These are phyloP conservation scores for Eulithis testata DNA, from an alignment of 2,888 invertebrate genomes.

Conservation along the genomic window DNA sequence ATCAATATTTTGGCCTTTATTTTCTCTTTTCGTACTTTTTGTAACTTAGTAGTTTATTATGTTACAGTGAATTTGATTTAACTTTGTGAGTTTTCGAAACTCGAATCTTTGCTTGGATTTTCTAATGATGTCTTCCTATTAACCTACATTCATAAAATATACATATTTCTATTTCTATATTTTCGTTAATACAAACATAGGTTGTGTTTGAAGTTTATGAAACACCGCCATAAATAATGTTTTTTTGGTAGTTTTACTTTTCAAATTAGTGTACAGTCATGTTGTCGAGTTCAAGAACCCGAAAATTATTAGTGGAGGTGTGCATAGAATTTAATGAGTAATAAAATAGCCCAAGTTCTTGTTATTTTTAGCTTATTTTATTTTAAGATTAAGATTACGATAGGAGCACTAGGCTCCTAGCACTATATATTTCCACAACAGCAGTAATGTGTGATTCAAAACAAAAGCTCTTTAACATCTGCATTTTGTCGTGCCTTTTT, in stretches of 20 bases:
- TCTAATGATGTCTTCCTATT: slow-evolving; percentile 1
- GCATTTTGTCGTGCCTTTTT: slow-evolving; percentile 17
- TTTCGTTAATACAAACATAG: neutral
- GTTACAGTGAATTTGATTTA: no score
- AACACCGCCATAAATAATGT: slow-evolving; percentile 14
- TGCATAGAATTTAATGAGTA: neutral
- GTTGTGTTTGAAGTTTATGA: slow-evolving; percentile 6
- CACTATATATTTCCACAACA: no score
- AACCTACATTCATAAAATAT: slow-evolving; percentile 5
- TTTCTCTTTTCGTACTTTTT: neutral
- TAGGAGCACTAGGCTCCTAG: no score
- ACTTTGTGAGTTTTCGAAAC: no score
- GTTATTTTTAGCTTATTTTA: no score
- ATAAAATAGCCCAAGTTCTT: no score
- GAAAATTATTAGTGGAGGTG: neutral
- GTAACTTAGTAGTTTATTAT: neutral
- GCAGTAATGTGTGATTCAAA: neutral
- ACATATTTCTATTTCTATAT: slow-evolving; percentile 10
- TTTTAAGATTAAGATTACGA: no score
- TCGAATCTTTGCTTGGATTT: no score
- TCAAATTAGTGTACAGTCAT: slow-evolving; percentile 8
- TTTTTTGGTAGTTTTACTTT: slow-evolving; percentile 12
- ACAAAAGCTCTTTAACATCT: slow-evolving; percentile 11
- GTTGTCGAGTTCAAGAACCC: slow-evolving; percentile 5
- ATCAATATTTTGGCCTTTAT: no score